Percentiles rank a stretch among this genome's conserved stretches.
phyloP scores from a whole-genome alignment of 2,113 vertebrate species.

The Chionodraco myersi region DNA sequence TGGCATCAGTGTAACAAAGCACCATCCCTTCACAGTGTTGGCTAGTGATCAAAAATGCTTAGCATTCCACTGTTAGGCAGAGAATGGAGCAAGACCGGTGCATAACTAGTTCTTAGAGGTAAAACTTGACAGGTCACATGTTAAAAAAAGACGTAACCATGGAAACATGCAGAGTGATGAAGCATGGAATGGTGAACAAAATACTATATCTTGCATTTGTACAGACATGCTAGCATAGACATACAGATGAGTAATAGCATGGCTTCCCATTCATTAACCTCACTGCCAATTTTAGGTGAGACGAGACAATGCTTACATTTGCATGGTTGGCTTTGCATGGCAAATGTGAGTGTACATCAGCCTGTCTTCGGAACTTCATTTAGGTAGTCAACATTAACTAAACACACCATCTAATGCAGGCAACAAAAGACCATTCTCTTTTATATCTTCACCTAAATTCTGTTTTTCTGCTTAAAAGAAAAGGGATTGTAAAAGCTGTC shows the following conservation, averaged over 20 bases:
- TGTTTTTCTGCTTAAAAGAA: background rate
- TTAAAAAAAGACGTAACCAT: background rate
- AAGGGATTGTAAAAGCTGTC: background rate
- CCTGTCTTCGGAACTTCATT: constrained; percentile 7
- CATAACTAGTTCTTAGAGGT: constrained; percentile 40
- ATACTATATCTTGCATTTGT: background rate
- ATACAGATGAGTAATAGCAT: background rate
- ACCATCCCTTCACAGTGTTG: background rate
- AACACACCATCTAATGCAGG: background rate
- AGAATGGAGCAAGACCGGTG: constrained; percentile 24
- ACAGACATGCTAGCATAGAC: background rate
- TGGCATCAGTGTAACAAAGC: background rate
- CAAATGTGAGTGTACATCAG: constrained; percentile 52
- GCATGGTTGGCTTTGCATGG: constrained; percentile 67
- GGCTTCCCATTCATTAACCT: background rate
- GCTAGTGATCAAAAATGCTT: background rate
- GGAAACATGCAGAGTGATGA: background rate
- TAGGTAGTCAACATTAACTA: background rate
- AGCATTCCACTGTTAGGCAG: constrained; percentile 1
- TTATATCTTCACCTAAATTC: background rate
- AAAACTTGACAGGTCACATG: constrained; percentile 44
- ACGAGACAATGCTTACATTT: constrained; percentile 32
- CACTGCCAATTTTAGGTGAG: background rate
- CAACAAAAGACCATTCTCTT: background rate
- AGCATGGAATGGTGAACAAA: no score